A percentile compares a stretch with the other conserved stretches of the same genome.
phyloP scores from a whole-genome alignment of 2,888 invertebrate genomes.

The Machimus rusticus region DNA sequence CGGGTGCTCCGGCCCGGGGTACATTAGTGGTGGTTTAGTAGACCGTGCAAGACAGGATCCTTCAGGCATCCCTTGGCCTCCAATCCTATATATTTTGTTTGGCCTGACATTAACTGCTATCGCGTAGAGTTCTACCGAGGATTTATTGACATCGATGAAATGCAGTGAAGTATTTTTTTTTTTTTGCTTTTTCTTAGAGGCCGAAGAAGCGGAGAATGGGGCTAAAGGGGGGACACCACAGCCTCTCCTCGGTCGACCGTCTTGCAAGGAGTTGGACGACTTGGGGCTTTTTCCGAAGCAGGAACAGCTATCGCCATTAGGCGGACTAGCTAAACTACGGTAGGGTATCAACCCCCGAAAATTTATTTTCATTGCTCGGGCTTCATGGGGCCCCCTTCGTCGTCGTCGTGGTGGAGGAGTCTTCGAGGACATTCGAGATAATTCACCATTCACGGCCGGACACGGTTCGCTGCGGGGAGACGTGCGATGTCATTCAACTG shows the following conservation, averaged over 20 bases:
- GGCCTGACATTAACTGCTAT: conserved; percentile 65
- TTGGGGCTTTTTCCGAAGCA: not conserved
- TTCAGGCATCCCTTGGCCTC: conserved; percentile 34
- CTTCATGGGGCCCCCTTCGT: not conserved
- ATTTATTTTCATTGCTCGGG: conserved; percentile 38
- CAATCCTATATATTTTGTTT: conserved; percentile 61
- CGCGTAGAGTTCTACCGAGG: conserved; percentile 55
- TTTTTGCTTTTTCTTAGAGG: conserved; percentile 41
- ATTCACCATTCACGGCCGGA: conserved; percentile 39
- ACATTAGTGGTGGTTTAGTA: conserved; percentile 35
- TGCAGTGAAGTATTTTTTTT: conserved; percentile 49
- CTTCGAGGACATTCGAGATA: conserved; percentile 36
- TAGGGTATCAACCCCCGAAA: conserved; percentile 40
- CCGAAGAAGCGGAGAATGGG: not conserved
- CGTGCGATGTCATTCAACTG: conserved; percentile 39
- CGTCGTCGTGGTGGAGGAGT: not conserved
- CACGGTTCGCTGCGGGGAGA: conserved; percentile 34
- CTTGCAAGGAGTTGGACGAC: not conserved
- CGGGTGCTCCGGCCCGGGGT: not conserved
- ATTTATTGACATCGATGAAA: conserved; percentile 62
- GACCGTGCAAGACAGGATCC: conserved; percentile 23
- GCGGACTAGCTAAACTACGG: conserved; percentile 28
- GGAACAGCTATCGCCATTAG: conserved; percentile 36
- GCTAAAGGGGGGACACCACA: not conserved
- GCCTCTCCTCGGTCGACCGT: not conserved